Conservation (phyloP, 2,888 invertebrate genomes). For the Pheosia tremula region DNA sequence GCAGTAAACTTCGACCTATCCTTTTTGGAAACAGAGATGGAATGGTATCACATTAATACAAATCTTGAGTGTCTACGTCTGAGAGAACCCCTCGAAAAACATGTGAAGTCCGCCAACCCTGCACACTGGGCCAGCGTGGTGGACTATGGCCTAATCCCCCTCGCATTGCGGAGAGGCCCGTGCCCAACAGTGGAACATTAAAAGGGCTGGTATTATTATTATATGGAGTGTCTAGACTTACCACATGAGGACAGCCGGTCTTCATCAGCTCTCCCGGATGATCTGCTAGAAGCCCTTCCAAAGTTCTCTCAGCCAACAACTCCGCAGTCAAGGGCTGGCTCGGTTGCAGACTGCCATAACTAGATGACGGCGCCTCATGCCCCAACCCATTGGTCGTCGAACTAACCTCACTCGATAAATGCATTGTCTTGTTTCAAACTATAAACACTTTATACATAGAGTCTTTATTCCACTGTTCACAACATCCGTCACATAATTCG, state of each 20-base stretch:
- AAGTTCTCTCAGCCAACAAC: constrained; percentile 91
- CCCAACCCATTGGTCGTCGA: constrained; percentile 86
- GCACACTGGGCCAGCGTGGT: too few relatives aligned
- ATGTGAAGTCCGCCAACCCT: too few relatives aligned
- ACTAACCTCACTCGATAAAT: constrained; percentile 91
- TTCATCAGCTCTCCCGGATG: constrained; percentile 96
- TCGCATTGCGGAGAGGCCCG: too few relatives aligned
- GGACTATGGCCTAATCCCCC: too few relatives aligned
- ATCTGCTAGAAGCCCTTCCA: constrained; percentile 93
- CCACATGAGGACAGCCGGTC: constrained; percentile 97
- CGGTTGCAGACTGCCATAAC: constrained; percentile 68
- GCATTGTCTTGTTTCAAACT: constrained; percentile 82
- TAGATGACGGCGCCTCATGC: constrained; percentile 78
- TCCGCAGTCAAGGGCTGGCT: constrained; percentile 91
- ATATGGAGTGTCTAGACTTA: constrained; percentile 65
- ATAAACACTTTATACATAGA: constrained; percentile 36
- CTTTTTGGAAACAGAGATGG: too few relatives aligned
- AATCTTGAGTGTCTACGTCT: background rate
- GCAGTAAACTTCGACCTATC: too few relatives aligned
- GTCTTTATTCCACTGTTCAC: constrained; percentile 41
- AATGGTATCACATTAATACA: too few relatives aligned
- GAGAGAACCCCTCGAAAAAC: too few relatives aligned
- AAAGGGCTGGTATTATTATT: background rate
- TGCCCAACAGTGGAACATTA: too few relatives aligned
- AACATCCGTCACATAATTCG: constrained; percentile 71